Percentiles rank a stretch among this genome's conserved stretches.
phyloP scores from a whole-genome alignment of 1,140 invertebrate species.

The Acromyrmex echinatior region DNA sequence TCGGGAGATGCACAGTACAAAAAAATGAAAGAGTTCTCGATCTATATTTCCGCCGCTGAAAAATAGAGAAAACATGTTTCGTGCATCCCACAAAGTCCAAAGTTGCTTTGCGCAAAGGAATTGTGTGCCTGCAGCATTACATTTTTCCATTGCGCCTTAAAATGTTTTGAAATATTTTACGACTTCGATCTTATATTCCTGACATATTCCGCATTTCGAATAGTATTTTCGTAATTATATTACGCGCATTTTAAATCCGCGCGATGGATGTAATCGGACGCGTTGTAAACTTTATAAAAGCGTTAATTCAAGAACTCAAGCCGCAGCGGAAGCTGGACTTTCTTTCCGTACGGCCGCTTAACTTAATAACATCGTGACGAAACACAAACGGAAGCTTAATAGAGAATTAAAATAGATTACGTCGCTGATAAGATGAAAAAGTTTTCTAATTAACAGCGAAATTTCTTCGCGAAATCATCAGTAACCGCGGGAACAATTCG shows the following conservation, averaged over 20 bases:
- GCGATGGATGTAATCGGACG: conserved; percentile 11
- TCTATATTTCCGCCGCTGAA: conserved; percentile 17
- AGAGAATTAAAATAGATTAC: conserved; percentile 48
- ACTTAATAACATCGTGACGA: conserved; percentile 34
- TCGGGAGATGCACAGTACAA: background rate
- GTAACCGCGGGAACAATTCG: conserved; percentile 34
- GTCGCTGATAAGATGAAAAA: conserved; percentile 45
- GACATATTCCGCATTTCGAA: background rate
- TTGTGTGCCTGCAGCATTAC: background rate
- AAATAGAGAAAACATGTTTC: conserved; percentile 12
- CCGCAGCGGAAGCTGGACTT: background rate
- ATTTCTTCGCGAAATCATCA: conserved; percentile 49
- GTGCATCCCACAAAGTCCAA: background rate
- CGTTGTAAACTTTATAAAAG: background rate
- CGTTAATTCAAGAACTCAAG: background rate
- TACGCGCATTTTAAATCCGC: background rate
- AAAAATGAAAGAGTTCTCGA: conserved; percentile 26
- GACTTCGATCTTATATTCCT: background rate
- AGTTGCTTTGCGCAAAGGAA: background rate
- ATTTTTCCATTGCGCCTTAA: conserved; percentile 12
- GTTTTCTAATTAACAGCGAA: conserved; percentile 60
- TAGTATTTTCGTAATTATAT: background rate
- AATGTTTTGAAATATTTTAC: conserved; percentile 13
- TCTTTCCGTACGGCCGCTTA: conserved; percentile 13
- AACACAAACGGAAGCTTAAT: conserved; percentile 42